Conservation (phyloP, 2,888 invertebrate genomes). For the Hirtodrosophila histrioides region DNA sequence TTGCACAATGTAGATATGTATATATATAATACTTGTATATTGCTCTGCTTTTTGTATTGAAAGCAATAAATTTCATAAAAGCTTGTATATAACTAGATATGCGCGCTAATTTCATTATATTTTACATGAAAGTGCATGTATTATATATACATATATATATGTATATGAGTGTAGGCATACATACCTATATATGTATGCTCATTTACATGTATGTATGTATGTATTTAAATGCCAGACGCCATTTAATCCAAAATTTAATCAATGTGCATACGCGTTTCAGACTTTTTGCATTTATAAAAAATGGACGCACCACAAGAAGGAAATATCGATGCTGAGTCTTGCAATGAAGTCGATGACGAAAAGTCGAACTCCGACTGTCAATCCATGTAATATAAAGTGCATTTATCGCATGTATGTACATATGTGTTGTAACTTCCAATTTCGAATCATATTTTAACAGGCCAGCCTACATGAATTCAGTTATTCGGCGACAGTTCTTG, state of each 20-base stretch:
- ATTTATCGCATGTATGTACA: neutral
- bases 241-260: conserved; percentile 2
- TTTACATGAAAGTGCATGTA: too few relatives aligned
- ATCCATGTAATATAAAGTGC: conserved; percentile 54
- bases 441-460: conserved; percentile 39
- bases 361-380: conserved; percentile 70
- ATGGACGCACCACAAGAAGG: conserved; percentile 70
- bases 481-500: conserved; percentile 83
- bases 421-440: neutral
- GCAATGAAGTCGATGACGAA: conserved; percentile 66
- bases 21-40: too few relatives aligned
- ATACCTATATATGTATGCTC: neutral
- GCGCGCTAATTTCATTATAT: neutral
- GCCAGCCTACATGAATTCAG: conserved; percentile 82
- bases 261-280: conserved; percentile 22
- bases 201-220: neutral
- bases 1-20: too few relatives aligned
- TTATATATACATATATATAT: neutral
- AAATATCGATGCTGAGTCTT: conserved; percentile 59
- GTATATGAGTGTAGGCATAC: too few relatives aligned
- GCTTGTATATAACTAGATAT: too few relatives aligned
- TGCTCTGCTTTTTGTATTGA: too few relatives aligned
- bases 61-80: too few relatives aligned
- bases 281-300: conserved; percentile 38
- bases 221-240: neutral